Evolutionary conservation across 2,797 vertebrate species (phyloP), one percentile per base, ranked within the genome.

Genomic region (Spheniscus humboldti): DNA sequence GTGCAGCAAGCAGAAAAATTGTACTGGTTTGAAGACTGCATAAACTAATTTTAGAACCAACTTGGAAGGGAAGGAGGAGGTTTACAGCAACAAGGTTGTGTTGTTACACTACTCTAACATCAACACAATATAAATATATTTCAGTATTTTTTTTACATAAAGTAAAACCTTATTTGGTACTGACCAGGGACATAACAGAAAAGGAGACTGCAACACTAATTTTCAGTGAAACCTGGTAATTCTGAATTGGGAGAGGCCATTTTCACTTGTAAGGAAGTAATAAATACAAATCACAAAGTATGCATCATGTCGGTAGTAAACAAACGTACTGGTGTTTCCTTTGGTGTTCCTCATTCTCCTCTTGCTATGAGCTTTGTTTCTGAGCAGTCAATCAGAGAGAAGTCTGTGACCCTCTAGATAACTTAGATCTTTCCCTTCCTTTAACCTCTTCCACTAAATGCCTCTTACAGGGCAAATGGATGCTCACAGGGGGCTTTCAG

Each of bases 41-140:
- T 74, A 90, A 94, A 79, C 43, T 95, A 82, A 87, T 90, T 92
- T 95, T 93, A 82, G 87, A 93, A 90, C n/a, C 39, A 64, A 5
- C 35, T 80, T 71, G 37, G 52, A 92, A 92, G 28, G 7, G 63
- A 71, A 86, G 30, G 39, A 71, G 69, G 48, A 86, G 18, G 27
- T 86, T 92, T 90, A 64, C 55, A 92, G 31, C 33, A 82, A 69
- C 43, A 86, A 63, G 31, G 19, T 33, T 62, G n/a, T 75, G 47
- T 78, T 60, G 39, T 81, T 86, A 72, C 18, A 31, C 33, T 57
- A 30, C 22, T 83, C 16, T 20, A 77, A 22, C 47, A 86, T 41
- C 30, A 76, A 39, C 8, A 37, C 2, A 23, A n/a, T 47, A 66
- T 48, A 88, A 90, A 88, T 43, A 20, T 17, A 90, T 86, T 73